Conservation (phyloP, 2,797 vertebrate species). For the Clamator glandarius region DNA sequence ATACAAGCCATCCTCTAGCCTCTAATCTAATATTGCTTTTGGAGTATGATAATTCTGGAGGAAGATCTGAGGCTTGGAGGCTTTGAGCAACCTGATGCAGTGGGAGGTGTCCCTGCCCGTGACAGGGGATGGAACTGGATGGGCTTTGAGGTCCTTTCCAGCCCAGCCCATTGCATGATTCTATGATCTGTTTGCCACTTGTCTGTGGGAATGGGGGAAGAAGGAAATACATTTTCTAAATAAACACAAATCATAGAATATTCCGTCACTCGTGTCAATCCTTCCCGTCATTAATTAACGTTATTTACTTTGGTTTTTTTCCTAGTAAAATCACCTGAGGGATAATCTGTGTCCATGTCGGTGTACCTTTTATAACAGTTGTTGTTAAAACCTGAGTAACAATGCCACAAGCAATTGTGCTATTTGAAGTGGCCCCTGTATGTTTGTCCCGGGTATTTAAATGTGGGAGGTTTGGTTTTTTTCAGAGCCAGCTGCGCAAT, state of each 20-base stretch:
- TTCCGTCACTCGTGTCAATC: background rate
- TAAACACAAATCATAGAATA: background rate
- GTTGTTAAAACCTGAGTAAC: background rate
- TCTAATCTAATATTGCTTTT: background rate
- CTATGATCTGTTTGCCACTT: background rate
- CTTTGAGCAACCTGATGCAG: no score
- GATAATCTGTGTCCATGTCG: background rate
- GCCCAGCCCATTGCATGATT: no score
- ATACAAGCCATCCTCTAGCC: background rate
- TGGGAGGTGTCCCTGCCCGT: no score
- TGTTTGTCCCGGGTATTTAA: background rate
- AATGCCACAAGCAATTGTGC: background rate
- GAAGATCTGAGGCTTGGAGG: background rate
- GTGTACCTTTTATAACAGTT: background rate
- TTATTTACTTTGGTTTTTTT: background rate
- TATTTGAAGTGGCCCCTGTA: background rate
- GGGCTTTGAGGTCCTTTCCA: no score
- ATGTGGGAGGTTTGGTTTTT: background rate
- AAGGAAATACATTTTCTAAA: background rate
- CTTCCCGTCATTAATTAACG: background rate
- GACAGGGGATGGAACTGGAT: no score
- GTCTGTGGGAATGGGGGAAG: background rate
- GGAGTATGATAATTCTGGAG: background rate
- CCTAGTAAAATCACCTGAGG: background rate
- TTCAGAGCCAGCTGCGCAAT: conserved; percentile 91